Percentiles rank a stretch among this genome's conserved stretches.
phyloP scores from a whole-genome alignment of 2,888 invertebrate genomes.

The Pelosia muscerda region DNA sequence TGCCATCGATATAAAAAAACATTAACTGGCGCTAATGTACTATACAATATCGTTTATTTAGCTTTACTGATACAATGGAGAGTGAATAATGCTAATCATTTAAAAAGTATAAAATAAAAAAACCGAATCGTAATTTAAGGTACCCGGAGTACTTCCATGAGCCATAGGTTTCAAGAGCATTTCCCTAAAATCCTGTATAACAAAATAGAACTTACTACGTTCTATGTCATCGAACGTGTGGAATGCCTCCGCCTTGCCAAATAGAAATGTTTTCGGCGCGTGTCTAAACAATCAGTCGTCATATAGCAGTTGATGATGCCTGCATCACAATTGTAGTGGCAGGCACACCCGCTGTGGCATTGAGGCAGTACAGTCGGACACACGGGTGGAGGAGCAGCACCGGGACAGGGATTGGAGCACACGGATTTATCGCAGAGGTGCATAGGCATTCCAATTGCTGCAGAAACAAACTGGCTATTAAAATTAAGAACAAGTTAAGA shows the following conservation, averaged over 20 bases:
- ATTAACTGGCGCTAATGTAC: too few relatives aligned
- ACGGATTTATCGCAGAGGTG: background rate
- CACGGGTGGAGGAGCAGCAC: background rate
- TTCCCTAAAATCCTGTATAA: too few relatives aligned
- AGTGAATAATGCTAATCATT: too few relatives aligned
- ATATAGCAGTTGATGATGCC: background rate
- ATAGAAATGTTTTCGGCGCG: constrained; percentile 9
- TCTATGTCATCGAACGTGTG: background rate
- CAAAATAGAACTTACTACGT: too few relatives aligned
- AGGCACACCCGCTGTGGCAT: constrained; percentile 15
- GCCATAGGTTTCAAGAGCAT: too few relatives aligned
- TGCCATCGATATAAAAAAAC: too few relatives aligned
- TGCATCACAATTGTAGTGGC: background rate
- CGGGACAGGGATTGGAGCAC: constrained; percentile 1
- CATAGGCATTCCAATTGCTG: background rate
- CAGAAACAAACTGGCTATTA: background rate
- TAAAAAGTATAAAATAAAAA: too few relatives aligned
- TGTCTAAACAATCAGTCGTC: background rate
- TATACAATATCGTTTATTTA: too few relatives aligned
- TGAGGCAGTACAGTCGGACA: constrained; percentile 2
- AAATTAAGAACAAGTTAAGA: background rate
- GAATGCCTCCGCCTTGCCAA: background rate
- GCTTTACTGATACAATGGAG: too few relatives aligned
- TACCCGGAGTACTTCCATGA: too few relatives aligned
- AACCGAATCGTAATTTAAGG: too few relatives aligned